Evolutionary conservation across 2,888 invertebrate genomes (phyloP).

Genomic region (Volucella zonaria): DNA sequence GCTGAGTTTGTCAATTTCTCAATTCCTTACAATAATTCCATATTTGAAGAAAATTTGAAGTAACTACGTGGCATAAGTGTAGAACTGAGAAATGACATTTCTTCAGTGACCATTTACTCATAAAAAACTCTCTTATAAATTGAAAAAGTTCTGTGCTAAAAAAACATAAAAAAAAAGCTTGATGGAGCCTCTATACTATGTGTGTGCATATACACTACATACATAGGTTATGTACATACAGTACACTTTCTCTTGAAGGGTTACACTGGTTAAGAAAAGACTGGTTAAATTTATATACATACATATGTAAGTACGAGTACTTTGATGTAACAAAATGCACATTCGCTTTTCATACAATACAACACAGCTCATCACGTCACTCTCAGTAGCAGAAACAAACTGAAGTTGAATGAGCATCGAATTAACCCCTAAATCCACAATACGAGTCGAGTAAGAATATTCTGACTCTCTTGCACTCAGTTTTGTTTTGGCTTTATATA

Average conservation of each 20-base stretch:
- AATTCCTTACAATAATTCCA: not conserved
- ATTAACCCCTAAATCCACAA: slow-evolving; percentile 62
- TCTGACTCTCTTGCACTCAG: slow-evolving; percentile 45
- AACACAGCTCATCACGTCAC: slow-evolving; percentile 56
- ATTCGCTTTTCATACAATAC: slow-evolving; percentile 58
- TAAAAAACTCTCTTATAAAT: slow-evolving; percentile 47
- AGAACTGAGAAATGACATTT: slow-evolving; percentile 20
- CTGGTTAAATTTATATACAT: not conserved
- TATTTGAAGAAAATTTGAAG: not conserved
- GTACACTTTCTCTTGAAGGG: slow-evolving; percentile 7
- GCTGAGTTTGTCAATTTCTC: too few species aligned
- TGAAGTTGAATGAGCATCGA: slow-evolving; percentile 59
- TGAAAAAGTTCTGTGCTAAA: slow-evolving; percentile 34
- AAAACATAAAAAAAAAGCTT: slow-evolving; percentile 20
- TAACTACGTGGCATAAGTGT: not conserved
- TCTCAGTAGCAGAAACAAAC: slow-evolving; percentile 14
- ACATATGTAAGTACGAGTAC: not conserved
- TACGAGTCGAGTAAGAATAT: not conserved
- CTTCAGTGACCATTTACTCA: slow-evolving; percentile 53
- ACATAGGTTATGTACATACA: not conserved
- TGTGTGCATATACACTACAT: not conserved
- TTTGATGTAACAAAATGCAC: slow-evolving; percentile 50
- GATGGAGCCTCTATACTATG: not conserved
- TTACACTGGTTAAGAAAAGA: slow-evolving; percentile 1
- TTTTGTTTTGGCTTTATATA: slow-evolving; percentile 13